These are phyloP conservation scores for Rafetus swinhoei DNA, from an alignment of 2,113 vertebrate genomes.

Conservation along the genomic window DNA sequence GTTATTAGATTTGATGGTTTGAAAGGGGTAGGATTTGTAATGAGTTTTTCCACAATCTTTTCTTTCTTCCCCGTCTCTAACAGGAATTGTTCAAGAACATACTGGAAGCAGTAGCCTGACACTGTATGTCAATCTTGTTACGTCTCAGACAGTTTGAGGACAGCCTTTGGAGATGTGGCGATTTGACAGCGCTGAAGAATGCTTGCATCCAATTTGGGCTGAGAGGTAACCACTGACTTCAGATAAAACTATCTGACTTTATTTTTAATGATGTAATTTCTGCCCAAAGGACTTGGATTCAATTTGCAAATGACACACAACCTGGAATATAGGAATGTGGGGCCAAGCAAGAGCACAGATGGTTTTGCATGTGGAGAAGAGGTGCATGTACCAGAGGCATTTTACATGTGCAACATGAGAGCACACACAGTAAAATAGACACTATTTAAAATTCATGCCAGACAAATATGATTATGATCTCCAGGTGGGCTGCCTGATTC, in stretches of 20 bases:
- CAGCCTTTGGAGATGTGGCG: neutral
- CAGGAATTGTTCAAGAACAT: neutral
- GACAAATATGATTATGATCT: too few relatives aligned
- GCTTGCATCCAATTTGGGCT: neutral
- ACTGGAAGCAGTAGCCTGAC: neutral
- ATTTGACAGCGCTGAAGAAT: neutral
- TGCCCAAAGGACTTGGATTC: neutral
- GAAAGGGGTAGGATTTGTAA: neutral
- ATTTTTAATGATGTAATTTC: neutral
- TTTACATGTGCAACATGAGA: neutral
- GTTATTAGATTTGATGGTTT: neutral
- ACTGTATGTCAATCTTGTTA: neutral
- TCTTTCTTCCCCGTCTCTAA: neutral
- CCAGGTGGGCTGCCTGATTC: neutral
- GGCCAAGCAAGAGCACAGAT: neutral
- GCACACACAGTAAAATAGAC: neutral
- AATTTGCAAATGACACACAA: neutral
- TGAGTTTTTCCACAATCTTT: neutral
- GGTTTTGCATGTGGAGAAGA: neutral
- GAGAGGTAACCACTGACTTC: neutral
- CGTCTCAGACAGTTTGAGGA: neutral
- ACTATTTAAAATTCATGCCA: neutral
- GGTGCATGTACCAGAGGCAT: neutral
- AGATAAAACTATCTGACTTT: neutral
- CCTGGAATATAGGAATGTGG: neutral